phyloP scores from a whole-genome alignment of 2,797 vertebrate species.

The Brachyrhaphis roseni region DNA sequence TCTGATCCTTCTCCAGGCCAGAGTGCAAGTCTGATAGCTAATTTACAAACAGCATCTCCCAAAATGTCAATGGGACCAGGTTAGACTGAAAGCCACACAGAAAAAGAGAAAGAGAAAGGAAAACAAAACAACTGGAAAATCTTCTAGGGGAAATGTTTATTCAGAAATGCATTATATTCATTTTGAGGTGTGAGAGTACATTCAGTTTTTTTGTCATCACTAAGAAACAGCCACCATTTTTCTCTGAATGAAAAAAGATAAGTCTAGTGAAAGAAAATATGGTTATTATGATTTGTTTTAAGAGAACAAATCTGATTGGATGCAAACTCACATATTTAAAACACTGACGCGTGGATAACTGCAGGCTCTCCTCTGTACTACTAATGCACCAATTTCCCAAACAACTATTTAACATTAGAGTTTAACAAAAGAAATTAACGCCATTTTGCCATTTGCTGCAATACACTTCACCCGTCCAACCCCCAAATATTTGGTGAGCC shows the following conservation, averaged over 20 bases:
- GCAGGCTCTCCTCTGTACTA: neutral
- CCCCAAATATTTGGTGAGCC: constrained; percentile 1
- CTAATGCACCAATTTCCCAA: neutral
- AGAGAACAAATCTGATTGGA: neutral
- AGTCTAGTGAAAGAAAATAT: neutral
- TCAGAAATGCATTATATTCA: constrained; percentile 2
- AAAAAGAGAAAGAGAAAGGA: neutral
- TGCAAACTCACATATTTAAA: neutral
- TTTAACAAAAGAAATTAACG: neutral
- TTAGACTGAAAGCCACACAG: constrained; percentile 8
- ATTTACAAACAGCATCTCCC: constrained; percentile 32
- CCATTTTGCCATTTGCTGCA: neutral
- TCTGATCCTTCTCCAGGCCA: constrained; percentile 8
- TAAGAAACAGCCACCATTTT: neutral
- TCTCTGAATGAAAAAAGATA: neutral
- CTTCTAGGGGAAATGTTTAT: neutral
- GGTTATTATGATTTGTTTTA: neutral
- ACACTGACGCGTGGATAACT: neutral
- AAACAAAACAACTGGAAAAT: neutral
- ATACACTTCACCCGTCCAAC: neutral
- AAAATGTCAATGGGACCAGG: neutral
- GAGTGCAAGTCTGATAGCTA: constrained; percentile 19
- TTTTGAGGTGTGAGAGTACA: constrained; percentile 5
- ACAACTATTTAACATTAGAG: neutral
- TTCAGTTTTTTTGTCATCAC: neutral